Percentiles rank a stretch among this genome's conserved stretches.
phyloP scores from a whole-genome alignment of 2,113 vertebrate genomes.

The Limanda limanda region DNA sequence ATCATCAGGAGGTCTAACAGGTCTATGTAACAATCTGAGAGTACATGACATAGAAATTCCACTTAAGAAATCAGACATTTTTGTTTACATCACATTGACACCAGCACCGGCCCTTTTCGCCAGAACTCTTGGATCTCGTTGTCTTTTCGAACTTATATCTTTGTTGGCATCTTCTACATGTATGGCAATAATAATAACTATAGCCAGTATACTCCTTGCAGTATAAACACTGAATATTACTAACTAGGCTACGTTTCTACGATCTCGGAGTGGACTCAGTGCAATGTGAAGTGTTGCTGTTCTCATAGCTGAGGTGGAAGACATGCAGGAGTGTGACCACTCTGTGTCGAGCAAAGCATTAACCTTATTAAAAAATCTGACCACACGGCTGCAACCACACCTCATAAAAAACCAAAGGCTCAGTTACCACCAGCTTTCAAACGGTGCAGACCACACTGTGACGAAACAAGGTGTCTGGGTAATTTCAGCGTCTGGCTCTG shows the following conservation, averaged over 20 bases:
- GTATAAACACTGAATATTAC: not conserved
- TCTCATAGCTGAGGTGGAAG: conserved; percentile 41
- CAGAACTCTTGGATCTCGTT: too few relatives aligned
- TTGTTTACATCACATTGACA: too few relatives aligned
- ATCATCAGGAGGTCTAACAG: too few relatives aligned
- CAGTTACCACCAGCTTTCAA: conserved; percentile 23
- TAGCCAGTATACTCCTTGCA: not conserved
- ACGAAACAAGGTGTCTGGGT: conserved; percentile 62
- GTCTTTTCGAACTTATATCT: not conserved
- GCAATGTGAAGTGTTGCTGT: conserved; percentile 36
- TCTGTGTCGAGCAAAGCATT: conserved; percentile 51
- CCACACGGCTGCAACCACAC: conserved; percentile 20
- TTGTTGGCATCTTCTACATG: not conserved
- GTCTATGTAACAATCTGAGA: too few relatives aligned
- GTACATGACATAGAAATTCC: too few relatives aligned
- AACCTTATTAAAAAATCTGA: conserved; percentile 21
- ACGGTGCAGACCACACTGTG: conserved; percentile 60
- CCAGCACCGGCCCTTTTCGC: too few relatives aligned
- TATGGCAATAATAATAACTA: not conserved
- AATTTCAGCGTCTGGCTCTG: conserved; percentile 67
- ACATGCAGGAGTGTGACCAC: conserved; percentile 63
- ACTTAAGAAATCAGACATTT: too few relatives aligned
- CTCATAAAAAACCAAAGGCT: conserved; percentile 22
- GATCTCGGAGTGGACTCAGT: conserved; percentile 46
- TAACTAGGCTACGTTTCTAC: not conserved